A percentile compares a stretch with the other conserved stretches of the same genome.
Conservation (phyloP, 2,113 vertebrate genomes). For the Gopherus evgoodei region DNA sequence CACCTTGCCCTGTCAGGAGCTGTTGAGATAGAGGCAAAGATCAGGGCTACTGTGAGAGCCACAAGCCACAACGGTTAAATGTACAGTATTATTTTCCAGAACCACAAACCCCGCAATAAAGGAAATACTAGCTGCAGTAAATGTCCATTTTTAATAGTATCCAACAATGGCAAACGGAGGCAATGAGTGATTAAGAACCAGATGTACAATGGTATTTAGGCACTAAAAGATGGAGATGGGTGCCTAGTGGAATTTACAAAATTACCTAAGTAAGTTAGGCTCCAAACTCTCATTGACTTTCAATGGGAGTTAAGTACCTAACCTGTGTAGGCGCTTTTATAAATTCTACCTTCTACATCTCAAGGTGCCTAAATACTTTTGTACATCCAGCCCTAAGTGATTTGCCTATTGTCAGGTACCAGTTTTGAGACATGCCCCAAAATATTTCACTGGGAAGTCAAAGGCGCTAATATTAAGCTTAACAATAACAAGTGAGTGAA, state of each 20-base stretch:
- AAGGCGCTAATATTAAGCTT: not conserved
- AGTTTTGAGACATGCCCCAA: not conserved
- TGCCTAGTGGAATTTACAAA: not conserved
- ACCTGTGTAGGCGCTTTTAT: not conserved
- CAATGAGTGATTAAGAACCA: not conserved
- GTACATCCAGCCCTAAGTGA: not conserved
- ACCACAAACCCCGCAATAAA: not conserved
- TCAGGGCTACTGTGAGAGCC: fast-evolving
- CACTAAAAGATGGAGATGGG: not conserved
- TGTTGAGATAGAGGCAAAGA: not conserved
- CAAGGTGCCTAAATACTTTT: not conserved
- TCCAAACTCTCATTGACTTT: not conserved
- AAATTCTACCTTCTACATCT: not conserved
- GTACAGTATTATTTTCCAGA: not conserved
- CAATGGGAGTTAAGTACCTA: not conserved
- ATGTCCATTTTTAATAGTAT: not conserved
- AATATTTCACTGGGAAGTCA: not conserved
- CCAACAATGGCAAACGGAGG: not conserved
- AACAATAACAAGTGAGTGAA: not conserved
- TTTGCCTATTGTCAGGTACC: not conserved
- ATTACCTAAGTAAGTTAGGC: not conserved
- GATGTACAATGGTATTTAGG: not conserved
- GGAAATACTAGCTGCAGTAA: not conserved
- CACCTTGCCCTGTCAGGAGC: not conserved
- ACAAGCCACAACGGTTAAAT: not conserved